phyloP scores from a whole-genome alignment of 2,888 invertebrate genomes.

The Chromoteleia sp. region DNA sequence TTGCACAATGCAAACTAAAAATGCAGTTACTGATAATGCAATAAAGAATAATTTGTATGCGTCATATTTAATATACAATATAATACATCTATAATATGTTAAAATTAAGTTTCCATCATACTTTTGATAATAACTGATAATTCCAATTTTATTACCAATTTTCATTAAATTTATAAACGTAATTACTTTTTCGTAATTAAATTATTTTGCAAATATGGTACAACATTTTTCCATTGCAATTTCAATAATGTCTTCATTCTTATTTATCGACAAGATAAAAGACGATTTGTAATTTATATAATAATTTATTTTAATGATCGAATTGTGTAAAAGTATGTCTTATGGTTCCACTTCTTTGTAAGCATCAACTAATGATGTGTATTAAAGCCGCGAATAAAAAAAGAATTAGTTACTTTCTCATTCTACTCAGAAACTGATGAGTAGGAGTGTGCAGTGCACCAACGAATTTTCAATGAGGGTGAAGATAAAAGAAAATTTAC shows the following conservation, averaged over 20 bases:
- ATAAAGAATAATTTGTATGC: too few relatives aligned
- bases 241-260: neutral
- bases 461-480: slow-evolving; percentile 16
- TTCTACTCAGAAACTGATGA: slow-evolving; percentile 6
- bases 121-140: too few relatives aligned
- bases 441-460: slow-evolving; percentile 3
- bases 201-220: too few relatives aligned
- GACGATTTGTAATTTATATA: neutral
- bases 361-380: slow-evolving; percentile 16
- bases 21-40: too few relatives aligned
- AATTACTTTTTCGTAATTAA: too few relatives aligned
- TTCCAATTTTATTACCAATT: too few relatives aligned
- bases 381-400: slow-evolving; percentile 12
- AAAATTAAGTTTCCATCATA: too few relatives aligned
- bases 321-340: neutral
- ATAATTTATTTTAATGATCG: slow-evolving; percentile 14
- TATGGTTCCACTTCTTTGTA: neutral
- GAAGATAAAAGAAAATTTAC: slow-evolving; percentile 17
- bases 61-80: too few relatives aligned
- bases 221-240: neutral
- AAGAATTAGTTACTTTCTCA: slow-evolving; percentile 14
- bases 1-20: too few relatives aligned
- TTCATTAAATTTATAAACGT: too few relatives aligned
- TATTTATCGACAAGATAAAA: neutral
- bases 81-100: too few relatives aligned